phyloP scores from a whole-genome alignment of 1,140 invertebrate genomes.

The Ptiloglossa arizonensis region DNA sequence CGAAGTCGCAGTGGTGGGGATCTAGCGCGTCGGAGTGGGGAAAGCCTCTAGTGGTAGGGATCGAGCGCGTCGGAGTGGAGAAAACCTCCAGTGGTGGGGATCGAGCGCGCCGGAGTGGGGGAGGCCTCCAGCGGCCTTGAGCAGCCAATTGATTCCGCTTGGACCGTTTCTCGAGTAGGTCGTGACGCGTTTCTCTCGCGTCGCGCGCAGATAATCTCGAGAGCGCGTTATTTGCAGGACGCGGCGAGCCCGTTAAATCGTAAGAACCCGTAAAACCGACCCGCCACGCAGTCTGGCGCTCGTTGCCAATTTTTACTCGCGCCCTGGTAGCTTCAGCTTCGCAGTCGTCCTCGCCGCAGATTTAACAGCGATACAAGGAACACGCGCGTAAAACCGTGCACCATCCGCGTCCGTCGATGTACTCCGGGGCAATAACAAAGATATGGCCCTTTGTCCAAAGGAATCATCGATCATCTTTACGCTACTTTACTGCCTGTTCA shows the following conservation, averaged over 20 bases:
- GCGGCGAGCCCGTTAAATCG: constrained; percentile 2
- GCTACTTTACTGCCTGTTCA: constrained; percentile 61
- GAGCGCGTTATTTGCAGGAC: background rate
- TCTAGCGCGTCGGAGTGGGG: no score
- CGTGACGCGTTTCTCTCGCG: background rate
- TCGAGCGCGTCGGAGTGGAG: no score
- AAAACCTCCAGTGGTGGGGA: no score
- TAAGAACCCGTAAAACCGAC: constrained; percentile 20
- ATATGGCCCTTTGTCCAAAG: constrained; percentile 62
- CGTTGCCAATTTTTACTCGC: background rate
- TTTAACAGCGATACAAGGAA: constrained; percentile 22
- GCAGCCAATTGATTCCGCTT: background rate
- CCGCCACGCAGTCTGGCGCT: constrained; percentile 24
- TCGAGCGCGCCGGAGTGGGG: no score
- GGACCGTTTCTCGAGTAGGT: background rate
- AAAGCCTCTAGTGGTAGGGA: no score
- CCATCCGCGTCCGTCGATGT: constrained; percentile 36
- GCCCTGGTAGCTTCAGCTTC: background rate
- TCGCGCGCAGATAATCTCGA: background rate
- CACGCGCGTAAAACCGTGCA: constrained; percentile 41
- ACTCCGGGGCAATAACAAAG: constrained; percentile 51
- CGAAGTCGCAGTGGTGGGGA: no score
- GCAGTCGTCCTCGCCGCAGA: background rate
- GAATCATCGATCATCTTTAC: constrained; percentile 64
- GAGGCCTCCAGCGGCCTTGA: background rate